Percentiles rank a stretch among this genome's conserved stretches.
Conservation (phyloP, 2,113 vertebrate genomes). For the Chunga burmeisteri region DNA sequence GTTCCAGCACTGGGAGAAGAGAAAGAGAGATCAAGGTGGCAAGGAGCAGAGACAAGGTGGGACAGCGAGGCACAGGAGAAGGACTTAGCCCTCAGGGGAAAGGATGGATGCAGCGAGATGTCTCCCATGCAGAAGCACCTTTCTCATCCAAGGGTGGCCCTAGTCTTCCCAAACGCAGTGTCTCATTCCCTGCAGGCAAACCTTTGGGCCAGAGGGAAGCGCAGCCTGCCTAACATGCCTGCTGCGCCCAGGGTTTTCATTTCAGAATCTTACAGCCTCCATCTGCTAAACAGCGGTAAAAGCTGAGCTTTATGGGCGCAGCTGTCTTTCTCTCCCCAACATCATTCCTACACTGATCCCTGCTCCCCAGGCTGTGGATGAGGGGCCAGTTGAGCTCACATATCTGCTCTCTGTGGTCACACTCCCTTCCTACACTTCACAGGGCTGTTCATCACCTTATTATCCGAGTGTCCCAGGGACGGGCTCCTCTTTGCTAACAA, state of each 20-base stretch:
- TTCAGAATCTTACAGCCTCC: not conserved
- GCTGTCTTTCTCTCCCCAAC: not conserved
- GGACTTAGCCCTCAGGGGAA: not conserved
- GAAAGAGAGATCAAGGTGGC: not conserved
- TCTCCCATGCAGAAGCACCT: not conserved
- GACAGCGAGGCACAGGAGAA: not conserved
- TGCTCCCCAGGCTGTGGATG: not conserved
- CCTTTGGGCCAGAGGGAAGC: not conserved
- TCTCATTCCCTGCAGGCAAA: not conserved
- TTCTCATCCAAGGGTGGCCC: not conserved
- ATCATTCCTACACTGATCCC: not conserved
- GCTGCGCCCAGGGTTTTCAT: not conserved
- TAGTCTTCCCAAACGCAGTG: not conserved
- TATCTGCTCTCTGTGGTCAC: not conserved
- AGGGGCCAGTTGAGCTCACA: not conserved
- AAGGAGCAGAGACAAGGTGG: not conserved
- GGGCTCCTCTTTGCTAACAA: not conserved
- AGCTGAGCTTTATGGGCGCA: not conserved
- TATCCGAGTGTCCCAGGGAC: rapidly evolving
- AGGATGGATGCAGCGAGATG: not conserved
- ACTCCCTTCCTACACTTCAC: not conserved
- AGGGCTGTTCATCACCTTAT: not conserved
- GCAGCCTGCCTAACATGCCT: not conserved
- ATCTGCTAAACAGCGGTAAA: not conserved
- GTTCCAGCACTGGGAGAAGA: constrained; percentile 44